These are phyloP conservation scores for Aplidium turbinatum DNA, from an alignment of 23 tunicate genomes.

Conservation along the genomic window DNA sequence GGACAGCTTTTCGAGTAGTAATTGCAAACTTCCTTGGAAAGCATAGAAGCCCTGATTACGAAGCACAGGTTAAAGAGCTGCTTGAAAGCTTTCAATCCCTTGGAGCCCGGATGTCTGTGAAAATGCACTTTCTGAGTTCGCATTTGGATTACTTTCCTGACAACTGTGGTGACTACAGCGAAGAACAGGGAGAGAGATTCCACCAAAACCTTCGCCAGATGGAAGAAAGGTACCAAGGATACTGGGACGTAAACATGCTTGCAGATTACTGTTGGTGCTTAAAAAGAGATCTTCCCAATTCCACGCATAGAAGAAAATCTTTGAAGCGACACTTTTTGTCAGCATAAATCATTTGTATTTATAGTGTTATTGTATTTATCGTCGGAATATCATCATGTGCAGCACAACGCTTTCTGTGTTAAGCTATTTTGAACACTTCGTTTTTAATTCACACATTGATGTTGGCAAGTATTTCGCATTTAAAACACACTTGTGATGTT, in stretches of 20 bases:
- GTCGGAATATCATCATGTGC: too few relatives aligned
- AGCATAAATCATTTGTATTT: too few relatives aligned
- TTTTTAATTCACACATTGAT: too few relatives aligned
- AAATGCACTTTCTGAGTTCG: constrained; percentile 37
- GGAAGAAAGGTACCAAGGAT: constrained; percentile 43
- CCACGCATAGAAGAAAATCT: constrained; percentile 36
- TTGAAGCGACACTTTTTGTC: constrained; percentile 37
- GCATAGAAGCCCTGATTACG: constrained; percentile 28
- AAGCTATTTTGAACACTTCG: too few relatives aligned
- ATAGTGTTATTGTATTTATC: too few relatives aligned
- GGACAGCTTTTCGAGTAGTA: constrained; percentile 46
- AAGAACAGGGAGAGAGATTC: constrained; percentile 42
- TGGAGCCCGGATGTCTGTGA: constrained; percentile 42
- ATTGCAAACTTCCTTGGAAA: constrained; percentile 32
- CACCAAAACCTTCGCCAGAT: constrained; percentile 40
- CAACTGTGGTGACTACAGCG: constrained; percentile 36
- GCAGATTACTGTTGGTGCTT: constrained; percentile 41
- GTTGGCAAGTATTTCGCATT: too few relatives aligned
- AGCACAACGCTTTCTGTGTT: too few relatives aligned
- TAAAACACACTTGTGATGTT: too few relatives aligned
- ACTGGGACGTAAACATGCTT: constrained; percentile 45
- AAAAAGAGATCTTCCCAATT: constrained; percentile 40
- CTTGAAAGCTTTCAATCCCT: constrained; percentile 31
- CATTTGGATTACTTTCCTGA: constrained; percentile 39
- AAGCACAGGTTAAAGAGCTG: constrained; percentile 32